Evolutionary conservation across 1,140 invertebrate genomes (phyloP).

Genomic region (Dreissena polymorpha): DNA sequence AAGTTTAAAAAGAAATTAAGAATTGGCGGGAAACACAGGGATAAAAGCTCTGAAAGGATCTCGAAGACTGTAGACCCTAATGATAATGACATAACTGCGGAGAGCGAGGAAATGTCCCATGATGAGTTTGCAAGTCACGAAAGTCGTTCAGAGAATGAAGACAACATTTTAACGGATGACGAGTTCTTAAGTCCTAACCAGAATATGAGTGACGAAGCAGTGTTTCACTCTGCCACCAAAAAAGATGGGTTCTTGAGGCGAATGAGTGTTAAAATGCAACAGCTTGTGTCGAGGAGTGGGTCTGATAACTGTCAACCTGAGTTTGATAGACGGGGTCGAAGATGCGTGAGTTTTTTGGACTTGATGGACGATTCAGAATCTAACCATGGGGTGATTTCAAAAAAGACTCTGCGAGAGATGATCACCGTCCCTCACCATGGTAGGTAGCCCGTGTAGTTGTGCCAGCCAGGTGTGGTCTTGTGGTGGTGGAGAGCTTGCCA

Average conservation of each 20-base stretch:
- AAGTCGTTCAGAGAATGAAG: conserved; percentile 20
- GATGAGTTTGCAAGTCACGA: conserved; percentile 26
- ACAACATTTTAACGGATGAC: conserved; percentile 14
- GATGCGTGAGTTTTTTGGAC: conserved; percentile 47
- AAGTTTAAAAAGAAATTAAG: conserved; percentile 46
- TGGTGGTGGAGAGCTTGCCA: too few relatives aligned
- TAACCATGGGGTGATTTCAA: conserved; percentile 55
- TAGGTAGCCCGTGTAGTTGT: conserved; percentile 7
- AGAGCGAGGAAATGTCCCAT: conserved; percentile 12
- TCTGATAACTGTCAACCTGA: conserved; percentile 45
- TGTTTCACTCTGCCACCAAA: neutral
- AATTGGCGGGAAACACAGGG: conserved; percentile 10
- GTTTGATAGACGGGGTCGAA: conserved; percentile 37
- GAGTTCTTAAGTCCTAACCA: neutral
- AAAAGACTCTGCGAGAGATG: conserved; percentile 63
- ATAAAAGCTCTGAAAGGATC: conserved; percentile 30
- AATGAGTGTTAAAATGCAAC: conserved; percentile 70
- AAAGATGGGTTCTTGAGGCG: conserved; percentile 61
- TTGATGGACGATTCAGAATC: conserved; percentile 60
- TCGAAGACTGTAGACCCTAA: neutral
- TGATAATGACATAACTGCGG: conserved; percentile 4
- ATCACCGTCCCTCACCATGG: conserved; percentile 39
- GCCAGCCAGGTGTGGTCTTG: too few relatives aligned
- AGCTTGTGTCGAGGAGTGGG: conserved; percentile 58
- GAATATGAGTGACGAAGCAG: neutral